Conservation (phyloP, 2,113 vertebrate genomes). For the Cyprinodon tularosa region DNA sequence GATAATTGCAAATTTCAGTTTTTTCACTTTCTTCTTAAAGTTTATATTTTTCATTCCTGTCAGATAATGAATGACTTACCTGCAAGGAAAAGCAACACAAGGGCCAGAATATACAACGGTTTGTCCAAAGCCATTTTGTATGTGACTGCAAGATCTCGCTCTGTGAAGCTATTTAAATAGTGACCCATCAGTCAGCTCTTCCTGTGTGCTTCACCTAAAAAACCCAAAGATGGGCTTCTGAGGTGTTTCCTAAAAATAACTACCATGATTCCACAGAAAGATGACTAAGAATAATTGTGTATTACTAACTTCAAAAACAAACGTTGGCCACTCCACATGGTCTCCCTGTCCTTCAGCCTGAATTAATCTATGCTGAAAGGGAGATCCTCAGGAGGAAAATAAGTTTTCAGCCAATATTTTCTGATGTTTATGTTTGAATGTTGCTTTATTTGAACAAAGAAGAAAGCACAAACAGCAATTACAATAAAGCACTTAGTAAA, state of each 20-base stretch:
- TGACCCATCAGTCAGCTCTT: conserved; percentile 1
- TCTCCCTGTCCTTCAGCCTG: not conserved
- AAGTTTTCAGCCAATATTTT: not conserved
- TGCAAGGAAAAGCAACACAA: conserved; percentile 30
- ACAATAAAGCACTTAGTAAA: no score
- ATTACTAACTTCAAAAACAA: not conserved
- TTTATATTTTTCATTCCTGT: not conserved
- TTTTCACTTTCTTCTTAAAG: no score
- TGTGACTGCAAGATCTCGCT: not conserved
- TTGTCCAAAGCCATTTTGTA: conserved; percentile 45
- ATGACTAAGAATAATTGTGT: not conserved
- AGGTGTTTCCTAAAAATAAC: conserved; percentile 5
- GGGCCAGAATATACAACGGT: conserved; percentile 12
- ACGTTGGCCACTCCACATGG: not conserved
- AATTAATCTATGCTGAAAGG: not conserved
- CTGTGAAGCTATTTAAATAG: conserved; percentile 33
- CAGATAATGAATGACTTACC: conserved; percentile 35
- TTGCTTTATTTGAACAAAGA: no score
- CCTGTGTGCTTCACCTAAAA: conserved; percentile 13
- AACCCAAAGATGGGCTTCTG: not conserved
- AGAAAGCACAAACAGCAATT: no score
- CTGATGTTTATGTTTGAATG: not conserved
- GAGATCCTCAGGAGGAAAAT: no score
- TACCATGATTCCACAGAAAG: not conserved
- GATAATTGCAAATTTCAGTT: no score